A percentile compares a stretch with the other conserved stretches of the same genome.
These are phyloP conservation scores for Choreutis nemorana DNA, from an alignment of 2,888 invertebrate species.

Conservation along the genomic window DNA sequence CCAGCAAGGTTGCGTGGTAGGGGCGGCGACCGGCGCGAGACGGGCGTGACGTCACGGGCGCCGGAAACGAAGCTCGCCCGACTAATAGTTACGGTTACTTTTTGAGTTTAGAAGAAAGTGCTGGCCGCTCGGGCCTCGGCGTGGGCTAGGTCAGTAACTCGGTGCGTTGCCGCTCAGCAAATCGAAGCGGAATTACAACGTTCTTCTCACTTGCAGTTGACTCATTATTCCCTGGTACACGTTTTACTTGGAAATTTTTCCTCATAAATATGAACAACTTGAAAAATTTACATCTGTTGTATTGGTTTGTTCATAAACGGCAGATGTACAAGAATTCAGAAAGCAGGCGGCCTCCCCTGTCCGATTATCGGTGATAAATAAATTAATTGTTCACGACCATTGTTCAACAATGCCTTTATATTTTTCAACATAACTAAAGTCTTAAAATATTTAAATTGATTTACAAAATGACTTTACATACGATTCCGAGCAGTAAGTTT, in stretches of 20 bases:
- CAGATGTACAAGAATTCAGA: slow-evolving; percentile 28
- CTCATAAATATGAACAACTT: background rate
- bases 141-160: slow-evolving; percentile 53
- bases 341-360: slow-evolving; percentile 28
- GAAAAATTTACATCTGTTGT: background rate
- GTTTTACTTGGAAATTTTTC: background rate
- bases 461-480: background rate
- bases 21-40: slow-evolving; percentile 55
- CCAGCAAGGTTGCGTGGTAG: slow-evolving; percentile 52
- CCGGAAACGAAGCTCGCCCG: slow-evolving; percentile 61
- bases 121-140: slow-evolving; percentile 30
- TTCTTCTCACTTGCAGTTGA: too few species aligned
- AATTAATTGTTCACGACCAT: slow-evolving; percentile 27
- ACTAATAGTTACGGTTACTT: slow-evolving; percentile 62
- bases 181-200: too few species aligned
- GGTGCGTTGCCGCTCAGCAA: too few species aligned
- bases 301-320: slow-evolving; percentile 9
- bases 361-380: slow-evolving; percentile 28
- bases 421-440: background rate
- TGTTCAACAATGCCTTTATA: slow-evolving; percentile 1
- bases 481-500: slow-evolving; percentile 6
- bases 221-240: background rate
- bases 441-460: slow-evolving; percentile 1
- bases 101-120: slow-evolving; percentile 65
- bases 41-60: slow-evolving; percentile 61